These are phyloP conservation scores for Archilochus colubris DNA, from an alignment of 2,113 vertebrate genomes.

Conservation along the genomic window DNA sequence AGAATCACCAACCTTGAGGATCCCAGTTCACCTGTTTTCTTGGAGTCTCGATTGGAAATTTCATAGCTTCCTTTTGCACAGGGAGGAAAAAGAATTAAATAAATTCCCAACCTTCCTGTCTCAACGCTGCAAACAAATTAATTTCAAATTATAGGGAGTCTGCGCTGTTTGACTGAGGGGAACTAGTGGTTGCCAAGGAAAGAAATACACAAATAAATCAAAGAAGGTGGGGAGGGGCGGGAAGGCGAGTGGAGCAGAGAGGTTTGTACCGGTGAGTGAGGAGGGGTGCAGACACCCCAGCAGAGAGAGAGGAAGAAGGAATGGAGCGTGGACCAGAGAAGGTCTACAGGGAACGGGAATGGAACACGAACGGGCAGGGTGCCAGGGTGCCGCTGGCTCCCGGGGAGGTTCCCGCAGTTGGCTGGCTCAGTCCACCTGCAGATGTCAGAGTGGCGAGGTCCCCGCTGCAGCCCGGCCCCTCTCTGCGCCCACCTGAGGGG, in stretches of 20 bases:
- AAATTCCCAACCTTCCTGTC: constrained; percentile 72
- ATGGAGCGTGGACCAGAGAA: not conserved
- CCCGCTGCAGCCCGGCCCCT: constrained; percentile 67
- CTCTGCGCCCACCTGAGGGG: constrained; percentile 34
- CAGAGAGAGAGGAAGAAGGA: not conserved
- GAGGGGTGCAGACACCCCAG: not conserved
- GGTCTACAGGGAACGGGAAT: not conserved
- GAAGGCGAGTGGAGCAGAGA: not conserved
- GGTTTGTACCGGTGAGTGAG: not conserved
- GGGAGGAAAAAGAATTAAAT: constrained; percentile 69
- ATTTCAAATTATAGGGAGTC: constrained; percentile 63
- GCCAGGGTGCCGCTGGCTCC: not conserved
- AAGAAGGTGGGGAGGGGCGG: constrained; percentile 39
- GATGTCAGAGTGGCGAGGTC: constrained; percentile 41
- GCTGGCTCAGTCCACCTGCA: constrained; percentile 25
- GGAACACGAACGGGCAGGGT: not conserved
- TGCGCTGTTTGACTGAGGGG: constrained; percentile 51
- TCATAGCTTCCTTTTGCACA: constrained; percentile 88
- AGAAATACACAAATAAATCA: constrained; percentile 62
- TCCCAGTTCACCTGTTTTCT: constrained; percentile 99
- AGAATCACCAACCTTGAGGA: constrained; percentile 91
- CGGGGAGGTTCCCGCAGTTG: not conserved
- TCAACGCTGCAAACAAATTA: constrained; percentile 71
- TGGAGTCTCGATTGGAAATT: constrained; percentile 97
- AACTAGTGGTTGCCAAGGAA: constrained; percentile 70